A percentile compares a stretch with the other conserved stretches of the same genome.
These are phyloP conservation scores for Hesperia comma DNA, from an alignment of 2,888 invertebrate genomes.

Conservation along the genomic window DNA sequence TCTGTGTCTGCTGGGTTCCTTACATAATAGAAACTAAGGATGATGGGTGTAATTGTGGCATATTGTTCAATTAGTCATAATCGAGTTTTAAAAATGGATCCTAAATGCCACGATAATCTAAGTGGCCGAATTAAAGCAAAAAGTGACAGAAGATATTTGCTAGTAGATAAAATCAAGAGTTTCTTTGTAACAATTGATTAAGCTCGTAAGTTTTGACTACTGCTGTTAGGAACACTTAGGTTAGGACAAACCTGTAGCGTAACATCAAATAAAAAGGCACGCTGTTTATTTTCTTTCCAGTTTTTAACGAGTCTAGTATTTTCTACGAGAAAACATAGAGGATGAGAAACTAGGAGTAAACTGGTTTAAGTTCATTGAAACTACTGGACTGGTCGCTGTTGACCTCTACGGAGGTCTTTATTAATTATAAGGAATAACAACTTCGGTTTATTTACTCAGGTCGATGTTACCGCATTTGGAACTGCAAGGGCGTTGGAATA, in stretches of 20 bases:
- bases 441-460: constrained; percentile 5
- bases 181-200: neutral
- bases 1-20: too few species aligned
- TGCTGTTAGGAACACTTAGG: neutral
- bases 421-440: constrained; percentile 20
- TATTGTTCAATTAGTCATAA: too few species aligned
- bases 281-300: neutral
- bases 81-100: too few species aligned
- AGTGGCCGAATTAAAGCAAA: too few species aligned
- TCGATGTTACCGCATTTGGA: constrained; percentile 14
- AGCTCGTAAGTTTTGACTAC: neutral
- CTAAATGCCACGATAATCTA: too few species aligned
- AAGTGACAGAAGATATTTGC: too few species aligned
- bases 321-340: constrained; percentile 45
- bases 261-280: neutral
- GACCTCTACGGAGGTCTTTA: constrained; percentile 43
- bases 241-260: neutral
- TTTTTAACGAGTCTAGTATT: neutral
- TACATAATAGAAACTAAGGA: too few species aligned
- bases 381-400: constrained; percentile 43
- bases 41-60: too few species aligned
- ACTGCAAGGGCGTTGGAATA: constrained; percentile 12
- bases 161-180: too few species aligned
- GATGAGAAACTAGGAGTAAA: constrained; percentile 34
- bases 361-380: constrained; percentile 44